Evolutionary conservation across 2,797 vertebrate genomes (phyloP).

Genomic region (Limnodromus scolopaceus): DNA sequence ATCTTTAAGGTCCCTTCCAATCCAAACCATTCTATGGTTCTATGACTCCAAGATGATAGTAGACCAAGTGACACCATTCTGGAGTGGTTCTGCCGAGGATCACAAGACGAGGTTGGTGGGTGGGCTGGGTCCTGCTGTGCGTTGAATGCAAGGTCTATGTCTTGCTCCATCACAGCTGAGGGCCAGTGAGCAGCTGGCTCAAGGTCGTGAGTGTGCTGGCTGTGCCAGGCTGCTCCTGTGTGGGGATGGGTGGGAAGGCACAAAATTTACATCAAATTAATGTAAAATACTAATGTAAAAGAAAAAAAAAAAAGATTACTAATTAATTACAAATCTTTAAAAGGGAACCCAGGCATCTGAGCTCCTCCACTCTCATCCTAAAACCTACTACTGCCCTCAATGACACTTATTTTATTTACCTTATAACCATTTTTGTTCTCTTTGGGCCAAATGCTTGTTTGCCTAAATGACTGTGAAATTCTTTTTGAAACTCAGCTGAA

Average conservation of each 20-base stretch:
- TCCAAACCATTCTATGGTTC: too few species aligned
- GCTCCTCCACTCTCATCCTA: neutral
- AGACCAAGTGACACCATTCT: neutral
- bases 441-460: neutral
- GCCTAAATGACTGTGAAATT: neutral
- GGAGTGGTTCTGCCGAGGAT: neutral
- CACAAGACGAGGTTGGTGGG: neutral
- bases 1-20: too few species aligned
- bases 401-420: neutral
- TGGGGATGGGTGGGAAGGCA: neutral
- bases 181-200: neutral
- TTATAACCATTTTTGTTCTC: neutral
- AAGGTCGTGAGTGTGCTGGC: neutral
- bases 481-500: neutral
- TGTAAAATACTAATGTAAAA: neutral
- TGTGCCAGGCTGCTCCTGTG: neutral
- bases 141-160: accelerated
- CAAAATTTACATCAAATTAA: neutral
- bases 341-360: neutral
- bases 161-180: neutral
- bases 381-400: neutral
- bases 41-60: neutral
- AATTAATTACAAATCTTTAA: neutral
- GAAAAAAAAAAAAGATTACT: neutral
- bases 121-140: neutral